Conservation (phyloP, 2,113 vertebrate species). For the Thamnaconus septentrionalis region DNA sequence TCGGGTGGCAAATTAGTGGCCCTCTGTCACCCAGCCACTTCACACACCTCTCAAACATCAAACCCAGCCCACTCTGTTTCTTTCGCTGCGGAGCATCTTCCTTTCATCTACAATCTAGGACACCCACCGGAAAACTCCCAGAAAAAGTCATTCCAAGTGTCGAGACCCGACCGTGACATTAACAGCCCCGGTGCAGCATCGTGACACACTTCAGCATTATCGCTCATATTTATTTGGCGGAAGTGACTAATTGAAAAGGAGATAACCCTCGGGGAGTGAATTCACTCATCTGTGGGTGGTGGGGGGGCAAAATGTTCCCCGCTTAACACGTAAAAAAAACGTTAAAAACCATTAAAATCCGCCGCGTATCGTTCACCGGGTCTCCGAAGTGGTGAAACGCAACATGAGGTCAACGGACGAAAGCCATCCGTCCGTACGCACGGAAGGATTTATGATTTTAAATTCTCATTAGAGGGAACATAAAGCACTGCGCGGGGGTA, state of each 20-base stretch:
- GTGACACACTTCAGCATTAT: no score
- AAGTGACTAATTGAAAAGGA: background rate
- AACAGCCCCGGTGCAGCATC: no score
- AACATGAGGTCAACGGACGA: constrained; percentile 10
- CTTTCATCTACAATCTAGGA: no score
- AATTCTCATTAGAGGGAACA: constrained; percentile 26
- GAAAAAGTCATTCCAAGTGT: no score
- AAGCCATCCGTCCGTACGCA: background rate
- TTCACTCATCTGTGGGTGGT: constrained; percentile 5
- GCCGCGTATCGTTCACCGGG: background rate
- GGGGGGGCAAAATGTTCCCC: background rate
- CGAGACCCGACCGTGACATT: no score
- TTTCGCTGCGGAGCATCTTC: no score
- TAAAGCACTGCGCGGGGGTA: constrained; percentile 32
- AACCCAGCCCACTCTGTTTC: no score
- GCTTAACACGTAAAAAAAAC: background rate
- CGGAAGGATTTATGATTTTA: constrained; percentile 19
- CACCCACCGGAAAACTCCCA: no score
- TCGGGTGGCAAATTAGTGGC: no score
- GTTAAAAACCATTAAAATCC: constrained; percentile 3
- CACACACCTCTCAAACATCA: no score
- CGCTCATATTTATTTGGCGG: background rate
- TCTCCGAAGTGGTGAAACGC: constrained; percentile 2
- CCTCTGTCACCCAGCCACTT: no score
- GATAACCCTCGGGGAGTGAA: background rate